Evolutionary conservation across 2,113 vertebrate genomes (phyloP), one percentile per base, ranked within the genome.

Genomic region (Pygoscelis antarcticus): DNA sequence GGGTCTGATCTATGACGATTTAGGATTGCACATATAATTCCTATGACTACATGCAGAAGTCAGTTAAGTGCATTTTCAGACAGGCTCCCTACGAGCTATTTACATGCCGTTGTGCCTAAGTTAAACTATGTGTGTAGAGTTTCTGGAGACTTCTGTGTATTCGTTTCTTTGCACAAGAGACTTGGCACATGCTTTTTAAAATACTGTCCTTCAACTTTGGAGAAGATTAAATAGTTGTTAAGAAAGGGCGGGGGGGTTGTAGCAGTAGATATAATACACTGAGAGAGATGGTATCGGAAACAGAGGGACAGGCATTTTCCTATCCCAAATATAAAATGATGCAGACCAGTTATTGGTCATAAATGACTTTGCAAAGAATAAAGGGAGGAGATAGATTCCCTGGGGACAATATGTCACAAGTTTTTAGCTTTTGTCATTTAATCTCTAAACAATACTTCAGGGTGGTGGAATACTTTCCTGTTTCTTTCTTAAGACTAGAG

Each of bases 371-470:
- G 47, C 61, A 87, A 40, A 69, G 89, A 87, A 89, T 46, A n/a
- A 79, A 93, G 65, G 92, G 92, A 76, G 3, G 81, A 79, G 90
- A 78, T 52, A 5, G 34, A 23, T 79, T 93, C 95, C 40, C 87
- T 71, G 47, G 40, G 77, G 86, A 51, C n/a, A 44, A 40, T 52
- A 60, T 97, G 94, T 92, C 87, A 57, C 77, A 82, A 94, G 21
- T 69, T 90, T 68, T 90, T 68, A 77, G 71, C 83, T 86, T 81
- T 79, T 83, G 90, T 58, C 76, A 81, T 87, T 66, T 72, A 79
- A 68, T 94, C 94, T 96, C 70, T 72, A n/a, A 65, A 91, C 95
- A 95, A 16, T 82, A 0, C 60, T 93, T 65, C 38, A 64, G 79
- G 38, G 68, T 94, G 79, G 29, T 78, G 30, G 79, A 81, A 87